Evolutionary conservation across 2,888 invertebrate genomes (phyloP), one percentile per base, ranked within the genome.

Genomic region (Drosophila kanekoi): DNA sequence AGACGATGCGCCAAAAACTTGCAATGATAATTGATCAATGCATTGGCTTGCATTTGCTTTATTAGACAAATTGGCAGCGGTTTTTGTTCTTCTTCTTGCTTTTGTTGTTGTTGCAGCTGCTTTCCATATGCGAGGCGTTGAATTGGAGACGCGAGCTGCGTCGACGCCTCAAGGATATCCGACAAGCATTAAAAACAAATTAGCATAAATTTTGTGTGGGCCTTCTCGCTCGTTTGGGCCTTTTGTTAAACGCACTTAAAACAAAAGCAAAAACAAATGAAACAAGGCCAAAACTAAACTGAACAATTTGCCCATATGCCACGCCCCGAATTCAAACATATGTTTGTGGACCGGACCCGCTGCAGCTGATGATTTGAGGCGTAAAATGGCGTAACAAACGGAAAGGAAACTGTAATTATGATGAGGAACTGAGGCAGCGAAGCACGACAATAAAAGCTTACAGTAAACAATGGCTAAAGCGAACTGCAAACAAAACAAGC

Each of bases 341-440:
- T 79, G 62, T 18, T 2, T 18, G 18, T 18, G 3, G 18, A 2
- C 2, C 56, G 48, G 11, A 28, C 47, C 20, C 47, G 14, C 35
- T 48, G 41, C 37, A 44, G 48, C 41, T 60, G 69, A 37, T 54
- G 64, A 41, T 62, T 52, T 47, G 45, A 52, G 56, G 33, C 72
- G 51, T 47, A 49, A 61, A 69, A 54, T 23, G 51, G 41, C 43
- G n/a, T n/a, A 57, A 62, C 69, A 84, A 86, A 70, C 70, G 66
- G 71, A 78, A 74, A 62, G 78, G 64, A 68, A 81, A 81, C 86
- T 70, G 76, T 81, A 84, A 88, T 88, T 83, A 86, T 81, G 84
- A 66, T 61, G 66, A 40, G n/a, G n/a, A 62, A 38, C 52, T 72
- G 62, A 73, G 60, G 60, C 61, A 28, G 28, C 28, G 18, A 18